Conservation (phyloP, 2,888 invertebrate genomes). For the Platerodrilus igneus region DNA sequence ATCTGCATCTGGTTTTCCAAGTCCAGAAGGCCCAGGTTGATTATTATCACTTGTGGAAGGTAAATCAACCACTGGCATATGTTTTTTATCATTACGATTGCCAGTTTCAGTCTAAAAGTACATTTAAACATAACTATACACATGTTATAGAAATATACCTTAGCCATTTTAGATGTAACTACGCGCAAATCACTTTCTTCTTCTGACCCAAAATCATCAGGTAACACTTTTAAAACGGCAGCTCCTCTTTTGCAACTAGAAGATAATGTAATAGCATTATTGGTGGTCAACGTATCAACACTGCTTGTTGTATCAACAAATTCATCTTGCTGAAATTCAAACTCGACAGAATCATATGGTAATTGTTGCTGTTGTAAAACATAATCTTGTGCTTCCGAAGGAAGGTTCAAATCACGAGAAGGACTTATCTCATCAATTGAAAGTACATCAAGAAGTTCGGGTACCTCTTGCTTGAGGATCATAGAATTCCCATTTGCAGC, state of each 20-base stretch:
- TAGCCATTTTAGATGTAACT: slow-evolving; percentile 30
- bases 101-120: slow-evolving; percentile 41
- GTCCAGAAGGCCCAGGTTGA: slow-evolving; percentile 47
- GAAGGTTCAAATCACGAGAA: slow-evolving; percentile 16
- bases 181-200: slow-evolving; percentile 35
- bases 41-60: slow-evolving; percentile 41
- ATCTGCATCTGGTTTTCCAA: slow-evolving; percentile 40
- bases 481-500: slow-evolving; percentile 25
- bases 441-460: slow-evolving; percentile 24
- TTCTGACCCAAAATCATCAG: slow-evolving; percentile 9
- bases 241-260: slow-evolving; percentile 40
- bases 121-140: too few relatives aligned
- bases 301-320: slow-evolving; percentile 9
- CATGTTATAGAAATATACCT: slow-evolving; percentile 31
- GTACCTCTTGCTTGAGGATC: slow-evolving; percentile 32
- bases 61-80: slow-evolving; percentile 38
- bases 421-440: slow-evolving; percentile 15
- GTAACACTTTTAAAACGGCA: slow-evolving; percentile 37
- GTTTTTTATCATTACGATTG: slow-evolving; percentile 37
- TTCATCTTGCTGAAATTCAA: slow-evolving; percentile 14
- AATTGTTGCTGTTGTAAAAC: slow-evolving; percentile 34
- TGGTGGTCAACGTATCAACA: slow-evolving; percentile 6
- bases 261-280: slow-evolving; percentile 14
- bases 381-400: slow-evolving; percentile 29
- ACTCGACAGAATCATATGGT: slow-evolving; percentile 27